Evolutionary conservation across 2,113 vertebrate species (phyloP), one percentile per base, ranked within the genome.

Genomic region (Ammodytes marinus): DNA sequence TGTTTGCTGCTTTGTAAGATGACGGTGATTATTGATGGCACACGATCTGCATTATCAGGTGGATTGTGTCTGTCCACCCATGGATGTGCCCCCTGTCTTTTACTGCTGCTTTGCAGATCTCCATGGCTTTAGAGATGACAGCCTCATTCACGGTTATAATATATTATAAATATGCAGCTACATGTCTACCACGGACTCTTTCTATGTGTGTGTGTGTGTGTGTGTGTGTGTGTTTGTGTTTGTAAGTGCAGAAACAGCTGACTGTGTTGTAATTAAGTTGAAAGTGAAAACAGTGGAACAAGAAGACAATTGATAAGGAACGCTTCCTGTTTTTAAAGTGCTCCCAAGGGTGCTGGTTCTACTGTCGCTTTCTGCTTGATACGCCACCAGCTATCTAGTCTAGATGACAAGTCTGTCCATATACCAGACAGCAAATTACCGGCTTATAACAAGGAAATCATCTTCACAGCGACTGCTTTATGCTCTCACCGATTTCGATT

Each of bases 141-240:
- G 84, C 52, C 82, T 74, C 74, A 82, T 91, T 59, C 68, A 82
- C 68, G 58, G 60, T 66, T 77, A 52, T 91, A 92, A 93, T 89
- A 79, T 84, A 67, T 77, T 70, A 92, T 90, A 85, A 93, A 91
- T 92, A 94, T 95, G 93, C 92, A 90, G 86, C 85, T 74, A 77
- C 91, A 90, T 86, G 85, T 69, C 81, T 68, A 64, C 27, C 27
- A 68, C 69, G 54, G 60, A 63, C 70, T 71, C 10, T 8, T 27
- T 43, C 11, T 43, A 17, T 67, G 46, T 57, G 12, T 57, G 40
- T 77, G 60, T 60, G 53, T 59, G 47, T 45, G 15, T 70, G 57
- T 71, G 65, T 61, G 53, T 37, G 27, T 19, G 39, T 63, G 69
- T 54, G 27, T 37, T 46, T 69, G 75, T 58, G 42, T 54, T 61